phyloP scores from a whole-genome alignment of 2,113 vertebrate species.

The Bufo bufo region DNA sequence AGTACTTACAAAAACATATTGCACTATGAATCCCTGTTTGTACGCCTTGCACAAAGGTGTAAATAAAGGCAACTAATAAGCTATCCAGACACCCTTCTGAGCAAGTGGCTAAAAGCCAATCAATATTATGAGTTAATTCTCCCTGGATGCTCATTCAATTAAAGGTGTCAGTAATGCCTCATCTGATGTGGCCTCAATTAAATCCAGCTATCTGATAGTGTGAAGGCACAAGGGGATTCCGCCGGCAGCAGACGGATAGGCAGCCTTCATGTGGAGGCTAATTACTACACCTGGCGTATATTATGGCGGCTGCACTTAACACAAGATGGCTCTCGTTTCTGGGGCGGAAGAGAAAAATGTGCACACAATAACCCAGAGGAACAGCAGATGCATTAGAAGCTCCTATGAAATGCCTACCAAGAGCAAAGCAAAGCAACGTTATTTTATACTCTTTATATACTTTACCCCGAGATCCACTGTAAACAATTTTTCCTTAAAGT shows the following conservation, averaged over 20 bases:
- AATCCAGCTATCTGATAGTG: constrained; percentile 85
- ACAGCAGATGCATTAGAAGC: constrained; percentile 16
- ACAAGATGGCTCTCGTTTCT: constrained; percentile 67
- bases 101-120: constrained; percentile 90
- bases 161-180: constrained; percentile 90
- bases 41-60: constrained; percentile 82
- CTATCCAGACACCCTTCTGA: constrained; percentile 84
- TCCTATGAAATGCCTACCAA: constrained; percentile 21
- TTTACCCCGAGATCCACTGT: not conserved
- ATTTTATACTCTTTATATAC: not conserved
- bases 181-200: constrained; percentile 90
- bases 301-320: constrained; percentile 76
- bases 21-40: constrained; percentile 79
- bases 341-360: constrained; percentile 31
- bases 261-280: constrained; percentile 80
- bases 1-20: constrained; percentile 85
- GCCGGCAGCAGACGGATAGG: constrained; percentile 80
- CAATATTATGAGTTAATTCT: constrained; percentile 87
- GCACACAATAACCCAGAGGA: constrained; percentile 54
- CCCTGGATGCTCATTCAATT: constrained; percentile 87
- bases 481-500: not conserved
- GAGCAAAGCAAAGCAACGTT: constrained; percentile 18
- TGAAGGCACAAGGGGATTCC: constrained; percentile 80
- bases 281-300: constrained; percentile 87
- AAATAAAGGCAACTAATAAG: constrained; percentile 89